Base-by-base conservation (phyloP, 2,888 invertebrate species). In the Papilio demoleus region DNA sequence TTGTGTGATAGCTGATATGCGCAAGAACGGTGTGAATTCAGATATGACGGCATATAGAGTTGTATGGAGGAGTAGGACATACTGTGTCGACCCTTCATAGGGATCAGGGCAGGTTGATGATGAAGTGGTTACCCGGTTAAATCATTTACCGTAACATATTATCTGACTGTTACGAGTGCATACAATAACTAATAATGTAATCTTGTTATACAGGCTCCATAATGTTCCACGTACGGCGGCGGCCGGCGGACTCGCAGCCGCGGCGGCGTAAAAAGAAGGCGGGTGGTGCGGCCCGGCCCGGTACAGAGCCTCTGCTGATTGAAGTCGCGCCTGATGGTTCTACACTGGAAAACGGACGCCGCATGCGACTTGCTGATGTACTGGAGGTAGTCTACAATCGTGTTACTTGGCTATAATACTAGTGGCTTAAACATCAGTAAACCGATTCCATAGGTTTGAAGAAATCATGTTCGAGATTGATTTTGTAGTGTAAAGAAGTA, bases 141-240 rank as follows among this genome's bases (percentile, higher is more conserved):
- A 38, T 38, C 2, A 38, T 12, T 12, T 38, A 38, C 12, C 12
- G 38, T 3, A 38, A 38, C 12, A 38, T 38, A 12, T 12, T 38
- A 38, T 14, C 17, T 11, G 11, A 42, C n/a, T n/a, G n/a, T n/a
- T n/a, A n/a, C n/a, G n/a, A n/a, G n/a, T n/a, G n/a, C n/a, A n/a
- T n/a, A n/a, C n/a, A n/a, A n/a, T n/a, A 17, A 50, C 19, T 14
- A 12, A 24, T 4, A 24, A 8, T 22, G 36, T 22, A 31, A 31
- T 38, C n/a, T 42, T 42, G 17, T 63, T 59, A 56, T 86, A 81
- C 90, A 97, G 98, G 98, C 89, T 98, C 98, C 81, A 97, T 99
- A 84, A 99, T 98, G 97, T 99, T 99, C 89, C 99, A 99, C 93
- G 97, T 99, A 86, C 95, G 98, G 83, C 94, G 98, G 85, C 95